A percentile compares a stretch with the other conserved stretches of the same genome.
Evolutionary conservation across 2,113 vertebrate genomes (phyloP).

Genomic region (Dicerorhinus sumatrensis): DNA sequence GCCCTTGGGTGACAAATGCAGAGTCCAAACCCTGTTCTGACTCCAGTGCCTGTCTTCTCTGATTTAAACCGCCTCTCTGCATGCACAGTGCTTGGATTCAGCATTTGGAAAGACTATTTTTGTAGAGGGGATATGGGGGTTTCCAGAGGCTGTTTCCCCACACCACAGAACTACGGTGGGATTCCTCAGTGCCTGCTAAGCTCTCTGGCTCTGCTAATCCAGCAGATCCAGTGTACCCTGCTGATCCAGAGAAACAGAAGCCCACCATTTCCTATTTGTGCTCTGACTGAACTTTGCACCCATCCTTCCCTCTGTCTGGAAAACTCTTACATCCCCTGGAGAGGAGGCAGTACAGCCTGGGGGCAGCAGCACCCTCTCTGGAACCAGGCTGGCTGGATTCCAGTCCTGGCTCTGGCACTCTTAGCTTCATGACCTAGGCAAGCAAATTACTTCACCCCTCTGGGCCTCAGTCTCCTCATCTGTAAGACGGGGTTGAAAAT

Average conservation of each 20-base stretch:
- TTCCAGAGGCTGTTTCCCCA: not conserved
- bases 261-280: rapidly evolving
- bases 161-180: rapidly evolving
- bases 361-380: not conserved
- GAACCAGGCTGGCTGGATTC: not conserved
- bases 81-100: rapidly evolving
- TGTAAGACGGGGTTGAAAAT: not conserved
- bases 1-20: too few species aligned
- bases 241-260: not conserved
- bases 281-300: not conserved
- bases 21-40: not conserved
- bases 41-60: not conserved
- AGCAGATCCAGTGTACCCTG: too few species aligned
- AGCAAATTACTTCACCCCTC: not conserved
- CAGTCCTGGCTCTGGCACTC: not conserved
- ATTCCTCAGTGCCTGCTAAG: not conserved
- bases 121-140: rapidly evolving
- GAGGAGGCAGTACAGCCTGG: not conserved
- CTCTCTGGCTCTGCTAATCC: not conserved
- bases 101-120: not conserved
- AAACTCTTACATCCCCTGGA: too few species aligned
- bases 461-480: not conserved
- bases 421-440: not conserved
- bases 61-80: not conserved
- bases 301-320: not conserved